Base-by-base conservation (phyloP, 2,888 invertebrate species). In the Pediacus dermestoides region DNA sequence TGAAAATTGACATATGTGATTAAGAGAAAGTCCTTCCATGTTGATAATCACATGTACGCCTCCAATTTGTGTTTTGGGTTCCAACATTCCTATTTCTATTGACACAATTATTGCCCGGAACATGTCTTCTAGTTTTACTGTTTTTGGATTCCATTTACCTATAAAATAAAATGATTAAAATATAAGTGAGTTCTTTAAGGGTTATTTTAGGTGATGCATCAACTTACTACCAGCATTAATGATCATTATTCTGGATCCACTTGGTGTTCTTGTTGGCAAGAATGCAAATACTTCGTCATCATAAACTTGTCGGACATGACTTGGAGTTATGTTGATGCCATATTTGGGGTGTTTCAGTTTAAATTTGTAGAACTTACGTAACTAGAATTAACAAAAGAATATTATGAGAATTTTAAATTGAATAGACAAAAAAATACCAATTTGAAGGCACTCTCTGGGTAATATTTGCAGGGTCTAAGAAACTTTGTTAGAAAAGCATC, bases 391-490 rank as follows among this genome's bases (percentile, higher is more conserved):
- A 31, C 22, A 36, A 18, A 25, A 13, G 25, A 18, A 8, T 15
- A 14, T 23, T 10, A 26, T 4, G 10, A 4, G 26, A 4, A 4
- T 9, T 26, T 7, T n/a, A 28, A 28, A 13, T 13, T 11, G 11
- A 13, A 4, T 13, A 28, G 14, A 10, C 4, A 14, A 34, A 27
- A 15, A 46, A 40, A 43, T 71, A 88, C 85, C 68, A 85, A 72
- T 65, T 80, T 79, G 46, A 85, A 81, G 2, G 91, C 84, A 52
- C 88, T 82, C 33, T 88, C 83, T 1, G 88, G 78, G 61, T 92
- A 88, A 69, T 84, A 93, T 68, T 91, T 89, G 60, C 86, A 83
- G 0, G 91, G 91, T 40, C 93, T 75, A 28, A 93, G 71, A 62
- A 90, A 93, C 67, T 85, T 82, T 41, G 80, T 68, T 28, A 89